Conservation (phyloP, 2,113 vertebrate genomes). For the Phocoena phocoena region DNA sequence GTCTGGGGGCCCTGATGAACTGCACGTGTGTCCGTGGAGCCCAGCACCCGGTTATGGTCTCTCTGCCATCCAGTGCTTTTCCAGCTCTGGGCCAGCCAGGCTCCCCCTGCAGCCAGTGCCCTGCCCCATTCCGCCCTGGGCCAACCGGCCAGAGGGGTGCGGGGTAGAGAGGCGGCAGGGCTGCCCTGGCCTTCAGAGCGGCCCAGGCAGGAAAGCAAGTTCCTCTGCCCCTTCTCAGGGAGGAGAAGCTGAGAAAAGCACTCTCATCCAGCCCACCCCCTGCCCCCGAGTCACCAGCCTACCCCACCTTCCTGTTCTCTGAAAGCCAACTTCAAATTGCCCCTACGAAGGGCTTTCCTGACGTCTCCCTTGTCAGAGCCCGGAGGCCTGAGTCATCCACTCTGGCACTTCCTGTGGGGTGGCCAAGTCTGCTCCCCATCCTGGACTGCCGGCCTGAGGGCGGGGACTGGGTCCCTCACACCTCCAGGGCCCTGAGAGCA, state of each 20-base stretch:
- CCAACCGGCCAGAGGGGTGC: background rate
- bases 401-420: background rate
- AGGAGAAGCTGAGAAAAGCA: background rate
- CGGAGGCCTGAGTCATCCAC: background rate
- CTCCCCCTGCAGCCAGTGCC: background rate
- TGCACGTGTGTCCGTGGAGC: background rate
- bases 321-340: background rate
- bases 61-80: background rate
- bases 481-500: background rate
- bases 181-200: background rate
- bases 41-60: fast-evolving
- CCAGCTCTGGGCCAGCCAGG: background rate
- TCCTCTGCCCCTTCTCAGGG: background rate
- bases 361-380: background rate
- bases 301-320: too few relatives aligned
- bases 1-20: background rate
- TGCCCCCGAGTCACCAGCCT: too few relatives aligned
- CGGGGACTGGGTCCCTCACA: background rate
- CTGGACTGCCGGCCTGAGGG: background rate
- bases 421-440: background rate
- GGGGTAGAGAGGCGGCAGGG: too few relatives aligned
- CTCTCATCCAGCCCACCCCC: too few relatives aligned
- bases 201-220: background rate
- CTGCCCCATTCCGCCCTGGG: background rate
- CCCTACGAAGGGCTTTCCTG: background rate